phyloP scores from a whole-genome alignment of 2,113 vertebrate species.

The Caretta caretta region DNA sequence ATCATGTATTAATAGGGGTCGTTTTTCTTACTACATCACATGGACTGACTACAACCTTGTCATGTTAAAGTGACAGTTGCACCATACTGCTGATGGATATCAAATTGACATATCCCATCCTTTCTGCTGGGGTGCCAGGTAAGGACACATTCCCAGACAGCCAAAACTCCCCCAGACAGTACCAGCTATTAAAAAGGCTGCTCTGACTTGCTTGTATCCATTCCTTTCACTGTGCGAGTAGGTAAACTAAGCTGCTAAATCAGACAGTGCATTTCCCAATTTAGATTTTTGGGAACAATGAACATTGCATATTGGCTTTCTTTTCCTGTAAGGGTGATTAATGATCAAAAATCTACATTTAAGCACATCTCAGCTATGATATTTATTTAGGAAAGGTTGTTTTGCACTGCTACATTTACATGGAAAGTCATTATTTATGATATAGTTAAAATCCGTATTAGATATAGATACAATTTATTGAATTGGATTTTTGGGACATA shows the following conservation, averaged over 20 bases:
- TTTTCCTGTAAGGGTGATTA: constrained; percentile 45
- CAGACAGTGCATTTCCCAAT: not conserved
- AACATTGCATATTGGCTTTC: not conserved
- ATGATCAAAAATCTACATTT: not conserved
- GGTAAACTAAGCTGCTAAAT: not conserved
- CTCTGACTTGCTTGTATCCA: rapidly evolving
- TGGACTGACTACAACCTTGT: constrained; percentile 59
- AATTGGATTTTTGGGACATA: not conserved
- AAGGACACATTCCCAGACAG: constrained; percentile 44
- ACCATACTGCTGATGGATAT: not conserved
- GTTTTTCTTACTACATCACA: constrained; percentile 54
- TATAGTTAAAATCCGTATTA: not conserved
- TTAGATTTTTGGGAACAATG: not conserved
- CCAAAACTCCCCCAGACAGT: not conserved
- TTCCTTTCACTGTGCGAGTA: not conserved
- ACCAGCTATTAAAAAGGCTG: not conserved
- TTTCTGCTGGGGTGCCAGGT: not conserved
- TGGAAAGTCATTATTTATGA: not conserved
- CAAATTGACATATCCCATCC: constrained; percentile 55
- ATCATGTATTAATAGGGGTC: constrained; percentile 41
- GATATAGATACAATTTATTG: not conserved
- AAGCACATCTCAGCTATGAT: not conserved
- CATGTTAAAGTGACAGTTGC: constrained; percentile 52
- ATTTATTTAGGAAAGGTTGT: not conserved
- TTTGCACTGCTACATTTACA: not conserved